Evolutionary conservation across 1,140 invertebrate genomes (phyloP), one percentile per base, ranked within the genome.

Genomic region (Micrasema minimum): DNA sequence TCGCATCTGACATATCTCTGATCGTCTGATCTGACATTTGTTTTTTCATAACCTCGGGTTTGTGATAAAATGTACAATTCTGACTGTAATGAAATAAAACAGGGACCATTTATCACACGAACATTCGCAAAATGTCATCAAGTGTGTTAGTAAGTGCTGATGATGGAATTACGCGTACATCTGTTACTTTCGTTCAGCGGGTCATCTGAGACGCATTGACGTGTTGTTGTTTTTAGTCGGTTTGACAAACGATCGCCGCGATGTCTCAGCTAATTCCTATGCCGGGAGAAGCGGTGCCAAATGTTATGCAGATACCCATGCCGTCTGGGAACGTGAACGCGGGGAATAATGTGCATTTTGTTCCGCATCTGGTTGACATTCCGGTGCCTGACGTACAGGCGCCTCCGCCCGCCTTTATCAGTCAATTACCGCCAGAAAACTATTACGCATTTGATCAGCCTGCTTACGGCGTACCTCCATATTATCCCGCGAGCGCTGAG

Each of bases 251-350:
- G 59, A 14, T 46, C 6, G 18, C 46, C 35, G 62, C 26, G 41
- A 69, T 69, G 67, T 57, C 55, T 50, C 57, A 62, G 9, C 37
- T 43, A 50, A 62, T 62, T 16, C 67, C 67, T 6, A 62, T 62
- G 38, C 57, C 57, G 41, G 67, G 46, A 23, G 67, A 69, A 26
- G n/a, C 26, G 5, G 26, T 51, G 12, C 31, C 26, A 6, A 51
- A 53, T 43, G n/a, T 69, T 2, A 12, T 38, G 7, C 45, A 62
- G n/a, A 69, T 69, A 22, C 67, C 67, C 2, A 62, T 69, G 55
- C 67, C 67, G n/a, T 20, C 23, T 59, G 11, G 23, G 11, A 43
- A 48, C 20, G 22, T 9, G 1, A 23, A 14, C 10, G 35, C 20
- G 20, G 38, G 20, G 31, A 62, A 43, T 16, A 23, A 12, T 18